These are phyloP conservation scores for Psilopsiagon aymara DNA, from an alignment of 2,113 vertebrate species.

Conservation along the genomic window DNA sequence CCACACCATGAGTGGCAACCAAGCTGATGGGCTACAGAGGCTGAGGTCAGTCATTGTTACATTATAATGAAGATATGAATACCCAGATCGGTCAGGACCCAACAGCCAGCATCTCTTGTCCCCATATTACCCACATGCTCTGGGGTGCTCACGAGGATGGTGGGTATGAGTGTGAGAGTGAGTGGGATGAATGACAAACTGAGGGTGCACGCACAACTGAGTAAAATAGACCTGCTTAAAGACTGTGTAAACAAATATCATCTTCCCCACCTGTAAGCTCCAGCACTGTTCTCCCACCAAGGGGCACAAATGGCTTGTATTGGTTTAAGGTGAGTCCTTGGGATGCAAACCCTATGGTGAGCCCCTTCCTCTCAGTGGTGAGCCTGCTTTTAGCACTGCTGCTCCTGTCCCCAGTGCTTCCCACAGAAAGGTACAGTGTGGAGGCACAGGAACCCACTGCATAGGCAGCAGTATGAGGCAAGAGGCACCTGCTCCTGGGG, in stretches of 20 bases:
- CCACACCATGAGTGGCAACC: not conserved
- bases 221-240: not conserved
- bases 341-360: fast-evolving
- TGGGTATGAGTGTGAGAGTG: too few species aligned
- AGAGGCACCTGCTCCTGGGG: not conserved
- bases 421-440: fast-evolving
- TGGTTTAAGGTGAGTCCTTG: not conserved
- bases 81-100: not conserved
- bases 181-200: not conserved
- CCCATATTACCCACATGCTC: fast-evolving
- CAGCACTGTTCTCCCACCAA: not conserved
- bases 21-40: not conserved
- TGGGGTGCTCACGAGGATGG: not conserved
- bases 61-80: not conserved
- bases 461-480: not conserved
- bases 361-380: not conserved
- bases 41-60: not conserved
- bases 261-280: not conserved
- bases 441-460: not conserved
- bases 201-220: not conserved
- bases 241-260: not conserved
- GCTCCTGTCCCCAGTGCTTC: fast-evolving
- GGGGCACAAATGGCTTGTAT: not conserved
- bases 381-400: not conserved
- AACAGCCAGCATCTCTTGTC: not conserved